Conservation (phyloP, 2,888 invertebrate genomes). For the Acrocyrtus sp. region DNA sequence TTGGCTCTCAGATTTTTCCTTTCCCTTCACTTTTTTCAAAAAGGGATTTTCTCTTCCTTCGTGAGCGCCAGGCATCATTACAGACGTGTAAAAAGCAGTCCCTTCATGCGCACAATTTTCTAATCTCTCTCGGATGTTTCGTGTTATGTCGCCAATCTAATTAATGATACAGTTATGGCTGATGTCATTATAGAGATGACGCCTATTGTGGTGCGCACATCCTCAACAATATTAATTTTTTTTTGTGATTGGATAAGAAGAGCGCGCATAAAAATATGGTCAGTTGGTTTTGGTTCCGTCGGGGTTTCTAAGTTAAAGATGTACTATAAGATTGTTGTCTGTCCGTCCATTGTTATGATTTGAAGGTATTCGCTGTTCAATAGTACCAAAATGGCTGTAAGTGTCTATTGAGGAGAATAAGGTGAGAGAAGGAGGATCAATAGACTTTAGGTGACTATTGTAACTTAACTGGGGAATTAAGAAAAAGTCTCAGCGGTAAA, state of each 20-base stretch:
- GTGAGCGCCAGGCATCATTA: conserved; percentile 10
- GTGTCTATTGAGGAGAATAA: too few species aligned
- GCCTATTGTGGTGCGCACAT: background rate
- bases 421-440: background rate
- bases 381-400: too few species aligned
- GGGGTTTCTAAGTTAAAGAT: background rate
- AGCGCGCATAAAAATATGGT: too few species aligned
- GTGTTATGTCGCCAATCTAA: background rate
- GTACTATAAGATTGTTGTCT: background rate
- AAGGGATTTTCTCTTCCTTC: conserved; percentile 21
- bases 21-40: conserved; percentile 41
- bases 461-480: background rate
- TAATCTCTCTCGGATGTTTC: background rate
- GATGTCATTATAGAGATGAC: conserved; percentile 19
- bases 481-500: background rate
- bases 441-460: too few species aligned
- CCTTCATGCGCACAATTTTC: conserved; percentile 23
- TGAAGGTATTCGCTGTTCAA: too few species aligned
- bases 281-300: too few species aligned
- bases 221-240: background rate
- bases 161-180: background rate
- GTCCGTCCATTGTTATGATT: background rate
- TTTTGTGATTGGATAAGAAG: background rate
- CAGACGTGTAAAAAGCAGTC: background rate
- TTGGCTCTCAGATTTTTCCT: background rate